Percentiles rank a stretch among this genome's conserved stretches.
Conservation (phyloP, 2,888 invertebrate genomes). For the Phyllotreta striolata region DNA sequence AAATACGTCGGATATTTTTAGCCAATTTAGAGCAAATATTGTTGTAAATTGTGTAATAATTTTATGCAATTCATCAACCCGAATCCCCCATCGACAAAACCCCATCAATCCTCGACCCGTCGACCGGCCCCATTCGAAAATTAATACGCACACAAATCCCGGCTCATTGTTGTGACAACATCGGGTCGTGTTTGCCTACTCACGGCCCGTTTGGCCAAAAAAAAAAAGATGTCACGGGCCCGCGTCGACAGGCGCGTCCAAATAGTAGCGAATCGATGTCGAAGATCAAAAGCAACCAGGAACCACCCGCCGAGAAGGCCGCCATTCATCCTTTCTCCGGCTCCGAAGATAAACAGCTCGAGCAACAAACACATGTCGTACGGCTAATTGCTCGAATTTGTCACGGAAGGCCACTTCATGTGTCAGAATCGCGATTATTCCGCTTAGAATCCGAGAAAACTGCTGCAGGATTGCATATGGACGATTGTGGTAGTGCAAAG, state of each 20-base stretch:
- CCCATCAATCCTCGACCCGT: constrained; percentile 21
- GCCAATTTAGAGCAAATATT: not conserved
- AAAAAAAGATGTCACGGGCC: constrained; percentile 28
- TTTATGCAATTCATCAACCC: not conserved
- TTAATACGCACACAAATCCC: constrained; percentile 23
- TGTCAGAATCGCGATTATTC: too few species aligned
- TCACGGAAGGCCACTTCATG: too few species aligned
- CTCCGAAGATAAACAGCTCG: not conserved
- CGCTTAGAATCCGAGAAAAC: too few species aligned
- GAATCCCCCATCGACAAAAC: constrained; percentile 20
- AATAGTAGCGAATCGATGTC: constrained; percentile 43
- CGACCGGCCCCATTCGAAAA: constrained; percentile 14
- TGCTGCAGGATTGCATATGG: too few species aligned
- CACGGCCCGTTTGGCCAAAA: not conserved
- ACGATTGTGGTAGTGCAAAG: too few species aligned
- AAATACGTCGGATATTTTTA: constrained; percentile 1
- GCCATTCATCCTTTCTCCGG: constrained; percentile 5
- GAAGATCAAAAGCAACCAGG: constrained; percentile 18
- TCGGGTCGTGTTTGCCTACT: constrained; percentile 13
- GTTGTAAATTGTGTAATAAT: not conserved
- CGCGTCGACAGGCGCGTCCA: constrained; percentile 45
- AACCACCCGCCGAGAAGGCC: constrained; percentile 30
- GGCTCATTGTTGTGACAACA: constrained; percentile 31
- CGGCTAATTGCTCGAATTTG: not conserved
- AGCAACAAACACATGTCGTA: not conserved